phyloP scores from a whole-genome alignment of 2,113 vertebrate species.

The Pungitius pungitius region DNA sequence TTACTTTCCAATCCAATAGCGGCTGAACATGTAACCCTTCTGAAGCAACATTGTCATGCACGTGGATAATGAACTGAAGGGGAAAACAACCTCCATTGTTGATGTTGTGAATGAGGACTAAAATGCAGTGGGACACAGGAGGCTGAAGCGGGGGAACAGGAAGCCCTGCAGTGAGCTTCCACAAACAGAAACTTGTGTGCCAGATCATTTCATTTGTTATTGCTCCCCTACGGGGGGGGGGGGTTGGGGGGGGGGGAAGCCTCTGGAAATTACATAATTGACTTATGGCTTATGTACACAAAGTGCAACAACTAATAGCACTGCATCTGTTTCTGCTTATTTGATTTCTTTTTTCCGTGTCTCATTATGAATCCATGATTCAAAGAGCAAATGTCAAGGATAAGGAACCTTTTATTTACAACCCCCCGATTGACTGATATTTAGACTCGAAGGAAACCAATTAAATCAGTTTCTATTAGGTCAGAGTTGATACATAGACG shows the following conservation, averaged over 20 bases:
- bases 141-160: slow-evolving; percentile 50
- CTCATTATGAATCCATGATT: slow-evolving; percentile 50
- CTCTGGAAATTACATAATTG: slow-evolving; percentile 60
- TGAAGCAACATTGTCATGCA: slow-evolving; percentile 28
- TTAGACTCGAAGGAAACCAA: slow-evolving; percentile 11
- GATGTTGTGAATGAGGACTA: slow-evolving; percentile 18
- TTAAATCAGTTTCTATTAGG: slow-evolving; percentile 18
- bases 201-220: slow-evolving; percentile 70
- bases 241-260: no score
- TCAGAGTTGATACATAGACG: slow-evolving; percentile 27
- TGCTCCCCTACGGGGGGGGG: slow-evolving; percentile 52
- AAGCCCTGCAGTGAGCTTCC: slow-evolving; percentile 56
- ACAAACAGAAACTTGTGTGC: slow-evolving; percentile 64
- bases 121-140: slow-evolving; percentile 11
- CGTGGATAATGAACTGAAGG: slow-evolving; percentile 25
- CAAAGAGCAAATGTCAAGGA: slow-evolving; percentile 26
- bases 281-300: slow-evolving; percentile 66
- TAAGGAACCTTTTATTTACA: slow-evolving; percentile 7
- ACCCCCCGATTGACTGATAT: slow-evolving; percentile 14
- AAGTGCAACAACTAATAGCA: slow-evolving; percentile 70
- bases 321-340: slow-evolving; percentile 61
- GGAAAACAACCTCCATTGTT: slow-evolving; percentile 18
- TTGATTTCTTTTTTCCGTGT: slow-evolving; percentile 53
- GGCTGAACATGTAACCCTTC: slow-evolving; percentile 29
- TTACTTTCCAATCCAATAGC: slow-evolving; percentile 10